Conservation (phyloP, 2,888 invertebrate species). For the Autographa pulchrina region DNA sequence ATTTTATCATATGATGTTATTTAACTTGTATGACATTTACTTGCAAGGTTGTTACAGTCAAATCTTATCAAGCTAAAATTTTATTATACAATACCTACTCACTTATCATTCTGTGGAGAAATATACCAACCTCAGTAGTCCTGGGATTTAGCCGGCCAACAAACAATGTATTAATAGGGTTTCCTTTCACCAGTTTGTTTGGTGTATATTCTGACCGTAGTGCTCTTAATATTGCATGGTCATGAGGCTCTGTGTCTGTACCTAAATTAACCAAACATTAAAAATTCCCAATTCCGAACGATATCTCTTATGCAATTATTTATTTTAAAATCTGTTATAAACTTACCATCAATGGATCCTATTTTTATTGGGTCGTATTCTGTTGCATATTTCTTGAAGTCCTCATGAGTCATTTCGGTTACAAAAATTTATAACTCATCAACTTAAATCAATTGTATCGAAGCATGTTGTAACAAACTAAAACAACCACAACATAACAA, state of each 20-base stretch:
- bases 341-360: conserved; percentile 94
- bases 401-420: conserved; percentile 61
- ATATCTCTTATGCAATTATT: no score
- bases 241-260: conserved; percentile 95
- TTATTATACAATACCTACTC: no score
- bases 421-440: not conserved
- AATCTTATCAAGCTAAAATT: no score
- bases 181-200: conserved; percentile 91
- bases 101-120: no score
- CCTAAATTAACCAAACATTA: conserved; percentile 65
- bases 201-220: conserved; percentile 91
- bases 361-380: conserved; percentile 95
- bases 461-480: no score
- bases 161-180: conserved; percentile 93
- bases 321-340: not conserved
- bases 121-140: conserved; percentile 88
- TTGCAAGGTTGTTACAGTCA: no score
- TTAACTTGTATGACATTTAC: no score
- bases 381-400: conserved; percentile 75
- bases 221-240: conserved; percentile 93
- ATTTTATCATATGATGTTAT: no score
- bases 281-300: not conserved
- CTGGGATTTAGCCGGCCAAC: conserved; percentile 92
- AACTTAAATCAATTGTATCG: not conserved
- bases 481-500: no score